Evolutionary conservation across 2,113 vertebrate species (phyloP).

Genomic region (Podarcis muralis): DNA sequence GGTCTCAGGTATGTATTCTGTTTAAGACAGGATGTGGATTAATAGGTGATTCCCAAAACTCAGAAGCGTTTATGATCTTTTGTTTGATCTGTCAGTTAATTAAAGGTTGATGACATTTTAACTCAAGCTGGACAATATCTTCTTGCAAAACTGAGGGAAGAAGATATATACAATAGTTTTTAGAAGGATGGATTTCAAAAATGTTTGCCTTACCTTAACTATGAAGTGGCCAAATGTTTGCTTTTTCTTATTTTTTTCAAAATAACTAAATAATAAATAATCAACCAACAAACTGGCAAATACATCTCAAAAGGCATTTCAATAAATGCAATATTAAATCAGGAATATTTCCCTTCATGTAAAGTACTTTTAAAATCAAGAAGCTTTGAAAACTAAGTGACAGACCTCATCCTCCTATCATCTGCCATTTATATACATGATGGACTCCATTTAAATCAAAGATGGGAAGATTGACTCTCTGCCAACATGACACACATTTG

Average conservation of each 20-base stretch:
- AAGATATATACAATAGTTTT: too few relatives aligned
- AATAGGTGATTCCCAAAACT: background rate
- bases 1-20: background rate
- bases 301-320: background rate
- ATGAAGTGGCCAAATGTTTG: too few relatives aligned
- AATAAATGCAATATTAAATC: background rate
- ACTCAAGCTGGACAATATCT: background rate
- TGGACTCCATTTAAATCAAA: background rate
- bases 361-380: background rate
- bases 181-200: too few relatives aligned
- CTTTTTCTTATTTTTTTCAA: too few relatives aligned
- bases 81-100: background rate
- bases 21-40: background rate
- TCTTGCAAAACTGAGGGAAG: too few relatives aligned
- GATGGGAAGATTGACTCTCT: background rate
- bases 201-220: too few relatives aligned
- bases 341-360: background rate
- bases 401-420: background rate
- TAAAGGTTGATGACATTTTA: background rate
- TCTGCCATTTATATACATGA: background rate
- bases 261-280: too few relatives aligned
- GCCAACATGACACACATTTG: rapidly evolving
- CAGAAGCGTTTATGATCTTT: background rate
- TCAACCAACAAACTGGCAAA: background rate
- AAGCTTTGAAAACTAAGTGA: background rate